Conservation (phyloP, 1,140 invertebrate species). For the Tetramorium alpestre region DNA sequence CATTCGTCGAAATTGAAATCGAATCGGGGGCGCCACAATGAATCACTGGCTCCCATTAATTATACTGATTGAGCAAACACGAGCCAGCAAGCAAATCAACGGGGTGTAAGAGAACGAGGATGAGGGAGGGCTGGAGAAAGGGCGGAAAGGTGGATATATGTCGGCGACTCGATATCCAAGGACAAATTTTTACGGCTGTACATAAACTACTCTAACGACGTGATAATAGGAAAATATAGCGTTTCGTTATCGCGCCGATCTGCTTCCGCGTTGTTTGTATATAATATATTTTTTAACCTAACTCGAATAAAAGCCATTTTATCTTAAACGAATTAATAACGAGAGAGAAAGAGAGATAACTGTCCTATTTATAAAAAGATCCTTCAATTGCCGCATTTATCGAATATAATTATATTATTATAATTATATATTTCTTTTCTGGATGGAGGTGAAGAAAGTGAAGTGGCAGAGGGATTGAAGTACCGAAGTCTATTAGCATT, state of each 20-base stretch:
- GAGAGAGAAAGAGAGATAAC: not conserved
- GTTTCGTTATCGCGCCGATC: not conserved
- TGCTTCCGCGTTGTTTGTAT: not conserved
- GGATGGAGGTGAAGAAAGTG: not conserved
- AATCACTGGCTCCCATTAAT: slow-evolving; percentile 64
- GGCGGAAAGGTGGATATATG: not conserved
- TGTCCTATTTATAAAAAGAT: not conserved
- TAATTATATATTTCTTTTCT: slow-evolving; percentile 18
- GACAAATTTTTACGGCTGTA: slow-evolving; percentile 1
- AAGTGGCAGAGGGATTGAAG: not conserved
- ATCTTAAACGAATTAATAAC: not conserved
- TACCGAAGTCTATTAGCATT: slow-evolving; percentile 43
- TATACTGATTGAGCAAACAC: slow-evolving; percentile 67
- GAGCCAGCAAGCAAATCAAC: slow-evolving; percentile 43
- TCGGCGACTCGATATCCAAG: slow-evolving; percentile 6
- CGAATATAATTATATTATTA: not conserved
- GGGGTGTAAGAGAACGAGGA: slow-evolving; percentile 28
- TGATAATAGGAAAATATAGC: not conserved
- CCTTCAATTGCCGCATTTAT: not conserved
- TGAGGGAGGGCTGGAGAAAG: not conserved
- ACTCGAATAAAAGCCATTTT: not conserved
- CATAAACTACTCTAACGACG: slow-evolving; percentile 16
- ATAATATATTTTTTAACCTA: not conserved
- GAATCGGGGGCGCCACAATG: slow-evolving; percentile 56
- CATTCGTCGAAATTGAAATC: slow-evolving; percentile 41